Evolutionary conservation across 2,888 invertebrate species (phyloP).

Genomic region (Chorisops tibialis): DNA sequence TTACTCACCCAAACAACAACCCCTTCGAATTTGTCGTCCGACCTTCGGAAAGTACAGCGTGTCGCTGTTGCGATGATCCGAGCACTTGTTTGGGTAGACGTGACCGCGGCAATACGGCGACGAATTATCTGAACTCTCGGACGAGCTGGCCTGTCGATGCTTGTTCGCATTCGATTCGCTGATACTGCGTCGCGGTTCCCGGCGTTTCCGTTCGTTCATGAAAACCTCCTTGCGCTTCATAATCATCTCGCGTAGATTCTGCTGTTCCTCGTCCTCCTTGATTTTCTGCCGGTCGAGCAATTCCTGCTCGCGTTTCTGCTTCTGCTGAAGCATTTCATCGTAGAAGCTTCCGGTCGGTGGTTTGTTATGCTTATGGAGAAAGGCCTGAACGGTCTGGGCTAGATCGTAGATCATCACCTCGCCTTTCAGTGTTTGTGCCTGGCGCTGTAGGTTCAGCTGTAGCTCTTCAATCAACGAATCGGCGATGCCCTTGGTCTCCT

Average conservation of each 20-base stretch:
- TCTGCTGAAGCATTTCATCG: slow-evolving; percentile 81
- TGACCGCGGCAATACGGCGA: slow-evolving; percentile 50
- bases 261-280: slow-evolving; percentile 66
- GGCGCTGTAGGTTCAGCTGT: slow-evolving; percentile 57
- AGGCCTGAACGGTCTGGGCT: slow-evolving; percentile 74
- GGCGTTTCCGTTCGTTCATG: slow-evolving; percentile 62
- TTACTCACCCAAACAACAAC: slow-evolving; percentile 67
- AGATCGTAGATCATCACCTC: slow-evolving; percentile 87
- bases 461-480: slow-evolving; percentile 64
- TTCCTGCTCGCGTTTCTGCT: slow-evolving; percentile 63
- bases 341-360: slow-evolving; percentile 80
- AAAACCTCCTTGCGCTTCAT: slow-evolving; percentile 74
- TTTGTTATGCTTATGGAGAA: slow-evolving; percentile 75
- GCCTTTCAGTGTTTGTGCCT: slow-evolving; percentile 62
- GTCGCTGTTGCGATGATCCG: slow-evolving; percentile 57
- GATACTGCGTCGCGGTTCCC: slow-evolving; percentile 54
- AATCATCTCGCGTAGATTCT: slow-evolving; percentile 72
- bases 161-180: slow-evolving; percentile 50
- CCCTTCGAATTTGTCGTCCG: slow-evolving; percentile 65
- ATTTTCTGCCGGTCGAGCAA: slow-evolving; percentile 61
- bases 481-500: slow-evolving; percentile 77
- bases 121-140: slow-evolving; percentile 57
- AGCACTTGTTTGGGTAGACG: slow-evolving; percentile 46
- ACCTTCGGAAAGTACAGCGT: slow-evolving; percentile 57
- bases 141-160: slow-evolving; percentile 54